A percentile compares a stretch with the other conserved stretches of the same genome.
Evolutionary conservation across 92 coral and sea anemone species (phyloP).

Genomic region (Porites divaricata): DNA sequence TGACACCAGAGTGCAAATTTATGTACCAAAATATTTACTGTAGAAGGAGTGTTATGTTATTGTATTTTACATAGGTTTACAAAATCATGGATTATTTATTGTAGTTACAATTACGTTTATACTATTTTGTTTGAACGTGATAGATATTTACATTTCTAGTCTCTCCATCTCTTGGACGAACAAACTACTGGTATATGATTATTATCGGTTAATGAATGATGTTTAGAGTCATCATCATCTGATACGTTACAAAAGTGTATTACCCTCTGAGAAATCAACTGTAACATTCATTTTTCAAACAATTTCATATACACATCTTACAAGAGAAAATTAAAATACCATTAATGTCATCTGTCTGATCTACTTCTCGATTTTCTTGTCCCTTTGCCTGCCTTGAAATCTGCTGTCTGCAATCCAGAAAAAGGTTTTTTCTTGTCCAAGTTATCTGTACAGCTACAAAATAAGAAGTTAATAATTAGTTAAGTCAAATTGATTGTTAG

Average conservation of each 20-base stretch:
- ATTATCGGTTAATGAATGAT: not conserved
- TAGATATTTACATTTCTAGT: not conserved
- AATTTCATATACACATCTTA: not conserved
- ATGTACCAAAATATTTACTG: no score
- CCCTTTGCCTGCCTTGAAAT: conserved; percentile 24
- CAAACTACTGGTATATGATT: no score
- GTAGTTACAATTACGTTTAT: not conserved
- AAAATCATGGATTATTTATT: no score
- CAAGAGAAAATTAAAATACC: not conserved
- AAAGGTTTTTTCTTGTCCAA: conserved; percentile 23
- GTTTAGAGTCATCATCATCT: no score
- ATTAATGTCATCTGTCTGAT: not conserved
- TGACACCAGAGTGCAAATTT: not conserved
- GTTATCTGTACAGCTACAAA: conserved; percentile 42
- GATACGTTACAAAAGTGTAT: not conserved
- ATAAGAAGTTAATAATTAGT: no score
- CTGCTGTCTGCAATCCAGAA: conserved; percentile 38
- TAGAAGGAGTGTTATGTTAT: not conserved
- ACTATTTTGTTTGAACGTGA: not conserved
- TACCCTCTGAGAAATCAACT: not conserved
- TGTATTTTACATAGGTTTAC: no score
- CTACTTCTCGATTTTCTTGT: not conserved
- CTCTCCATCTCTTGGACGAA: not conserved
- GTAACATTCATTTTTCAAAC: not conserved
- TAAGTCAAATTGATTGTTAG: no score